Percentiles rank a stretch among this genome's conserved stretches.
Evolutionary conservation across 1,140 invertebrate genomes (phyloP).

Genomic region (Scaptodrosophila lebanonensis): DNA sequence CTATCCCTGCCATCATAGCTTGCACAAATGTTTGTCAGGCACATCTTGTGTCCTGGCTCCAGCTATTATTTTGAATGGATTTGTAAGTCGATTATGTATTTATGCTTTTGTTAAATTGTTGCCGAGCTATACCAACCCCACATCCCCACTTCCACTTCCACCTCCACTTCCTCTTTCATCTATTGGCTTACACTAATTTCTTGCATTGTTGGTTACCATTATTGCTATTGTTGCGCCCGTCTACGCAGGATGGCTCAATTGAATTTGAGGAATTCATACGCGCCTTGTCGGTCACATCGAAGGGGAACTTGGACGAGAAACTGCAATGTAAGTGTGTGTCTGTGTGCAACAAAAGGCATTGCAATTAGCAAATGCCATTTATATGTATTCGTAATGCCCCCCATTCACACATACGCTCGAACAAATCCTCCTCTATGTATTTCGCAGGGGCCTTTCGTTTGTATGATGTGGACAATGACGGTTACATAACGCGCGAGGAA

Average conservation of each 20-base stretch:
- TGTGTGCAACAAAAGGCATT: too few species aligned
- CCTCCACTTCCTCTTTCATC: conserved; percentile 8
- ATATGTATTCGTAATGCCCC: too few species aligned
- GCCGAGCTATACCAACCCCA: too few species aligned
- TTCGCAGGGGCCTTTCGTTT: conserved; percentile 94
- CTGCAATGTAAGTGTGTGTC: conserved; percentile 91
- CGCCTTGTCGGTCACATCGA: conserved; percentile 95
- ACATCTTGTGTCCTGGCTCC: too few species aligned
- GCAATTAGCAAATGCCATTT: conserved; percentile 20
- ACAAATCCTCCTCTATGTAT: too few species aligned
- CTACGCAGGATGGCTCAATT: conserved; percentile 93
- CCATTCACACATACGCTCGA: too few species aligned
- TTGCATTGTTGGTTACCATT: not conserved
- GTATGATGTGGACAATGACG: conserved; percentile 98
- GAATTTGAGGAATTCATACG: conserved; percentile 98
- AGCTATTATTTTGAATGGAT: too few species aligned
- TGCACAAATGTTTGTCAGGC: too few species aligned
- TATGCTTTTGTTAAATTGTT: too few species aligned
- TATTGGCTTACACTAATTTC: not conserved
- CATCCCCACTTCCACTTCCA: too few species aligned
- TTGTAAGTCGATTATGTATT: too few species aligned
- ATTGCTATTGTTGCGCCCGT: conserved; percentile 11
- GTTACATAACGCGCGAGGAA: conserved; percentile 97
- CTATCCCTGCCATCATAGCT: too few species aligned
- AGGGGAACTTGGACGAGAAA: conserved; percentile 97